These are phyloP conservation scores for Orthosia gothica DNA, from an alignment of 2,888 invertebrate genomes.

Conservation along the genomic window DNA sequence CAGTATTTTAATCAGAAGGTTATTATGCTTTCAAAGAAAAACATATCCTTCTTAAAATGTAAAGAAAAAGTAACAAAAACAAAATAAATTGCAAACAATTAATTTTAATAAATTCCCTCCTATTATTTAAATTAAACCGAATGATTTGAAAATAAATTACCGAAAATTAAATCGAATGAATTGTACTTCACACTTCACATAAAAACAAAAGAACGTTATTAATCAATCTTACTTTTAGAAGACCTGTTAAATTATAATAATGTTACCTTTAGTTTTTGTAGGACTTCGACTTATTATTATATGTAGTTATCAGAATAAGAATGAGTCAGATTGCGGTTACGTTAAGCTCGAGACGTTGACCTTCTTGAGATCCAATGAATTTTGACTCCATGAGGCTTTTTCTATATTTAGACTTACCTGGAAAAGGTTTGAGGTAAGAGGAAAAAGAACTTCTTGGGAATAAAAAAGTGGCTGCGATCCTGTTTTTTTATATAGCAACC, in stretches of 20 bases:
- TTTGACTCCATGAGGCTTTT: constrained; percentile 27
- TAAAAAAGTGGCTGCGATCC: not conserved
- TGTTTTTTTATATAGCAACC: constrained; percentile 6
- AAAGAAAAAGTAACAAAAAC: constrained; percentile 4
- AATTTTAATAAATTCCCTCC: constrained; percentile 3
- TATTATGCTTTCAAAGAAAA: not conserved
- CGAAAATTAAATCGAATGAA: constrained; percentile 16
- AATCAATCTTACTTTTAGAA: constrained; percentile 33
- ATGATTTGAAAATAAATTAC: constrained; percentile 21
- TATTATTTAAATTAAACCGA: not conserved
- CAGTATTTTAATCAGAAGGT: too few relatives aligned
- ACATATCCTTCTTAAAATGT: not conserved
- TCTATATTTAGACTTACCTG: constrained; percentile 51
- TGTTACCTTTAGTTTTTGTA: constrained; percentile 48
- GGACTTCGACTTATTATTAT: constrained; percentile 9
- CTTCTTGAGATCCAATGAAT: constrained; percentile 53
- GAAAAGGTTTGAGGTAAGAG: constrained; percentile 33
- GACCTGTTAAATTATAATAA: constrained; percentile 25
- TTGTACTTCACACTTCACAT: constrained; percentile 14
- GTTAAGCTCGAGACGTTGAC: constrained; percentile 59
- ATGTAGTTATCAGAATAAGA: constrained; percentile 47
- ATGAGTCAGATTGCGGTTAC: constrained; percentile 59
- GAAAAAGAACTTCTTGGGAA: constrained; percentile 15
- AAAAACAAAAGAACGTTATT: constrained; percentile 43
- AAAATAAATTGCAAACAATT: not conserved